Base-by-base conservation (phyloP, 2,113 vertebrate genomes). In the Amphiprion ocellaris region DNA sequence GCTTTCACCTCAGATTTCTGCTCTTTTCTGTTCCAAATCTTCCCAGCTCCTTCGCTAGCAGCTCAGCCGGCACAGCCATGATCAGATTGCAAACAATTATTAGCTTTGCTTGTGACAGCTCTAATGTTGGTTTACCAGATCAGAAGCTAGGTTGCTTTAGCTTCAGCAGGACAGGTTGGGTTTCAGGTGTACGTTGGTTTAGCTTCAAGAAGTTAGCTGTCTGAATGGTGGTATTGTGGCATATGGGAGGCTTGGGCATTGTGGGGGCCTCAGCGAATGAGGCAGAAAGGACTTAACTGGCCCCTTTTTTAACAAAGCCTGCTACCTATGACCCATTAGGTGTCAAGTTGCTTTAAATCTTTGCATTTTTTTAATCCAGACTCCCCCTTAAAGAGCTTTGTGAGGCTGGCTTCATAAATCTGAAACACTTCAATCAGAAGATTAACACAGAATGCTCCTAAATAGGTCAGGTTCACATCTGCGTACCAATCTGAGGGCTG, bases 281-380 rank as follows among this genome's bases (percentile, higher is more conserved):
- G 60, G 19, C 65, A 69, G 66, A 68, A 78, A 80, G 54, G 69
- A 70, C 54, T 77, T 73, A 71, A 86, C 53, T 50, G 49, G 24
- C 5, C 37, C 37, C 28, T 37, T 21, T 75, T 71, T 60, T 60
- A 37, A 52, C 70, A 73, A 64, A 79, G 81, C 17, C 6, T 16
- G 47, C 19, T 78, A 74, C 88, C 84, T 79, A 49, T 74, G 78
- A 88, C 87, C 79, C 46, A 46, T 59, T 9, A 23, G 47, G 88
- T 84, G 88, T 92, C 86, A 62, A 41, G 80, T 91, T 85, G 46
- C 87, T 68, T 84, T 81, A 72, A 89, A 90, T 86, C 82, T 67
- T 56, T 33, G 70, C 2, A 12, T 76, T 77, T 77, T 69, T 89
- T 87, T 69, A 79, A 87, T 72, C 73, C 54, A 53, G 41, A 50